These are phyloP conservation scores for Thripadectes ignobilis DNA, from an alignment of 2,797 vertebrate genomes.

Conservation along the genomic window DNA sequence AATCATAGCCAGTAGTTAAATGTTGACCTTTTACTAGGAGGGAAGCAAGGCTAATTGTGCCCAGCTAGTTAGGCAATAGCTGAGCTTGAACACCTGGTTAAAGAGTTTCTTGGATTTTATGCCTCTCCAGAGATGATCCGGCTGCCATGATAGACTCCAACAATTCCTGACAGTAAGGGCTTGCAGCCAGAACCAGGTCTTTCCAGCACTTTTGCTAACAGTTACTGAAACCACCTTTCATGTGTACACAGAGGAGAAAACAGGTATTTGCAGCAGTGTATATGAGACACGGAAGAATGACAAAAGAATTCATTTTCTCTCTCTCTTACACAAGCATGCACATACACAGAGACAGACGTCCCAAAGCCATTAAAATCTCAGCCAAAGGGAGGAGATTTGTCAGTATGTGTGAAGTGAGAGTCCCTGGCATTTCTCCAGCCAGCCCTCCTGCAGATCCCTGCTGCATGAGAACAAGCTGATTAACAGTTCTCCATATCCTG, in stretches of 20 bases:
- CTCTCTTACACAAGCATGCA: not conserved
- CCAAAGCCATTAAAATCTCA: slow-evolving; percentile 20
- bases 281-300: not conserved
- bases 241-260: not conserved
- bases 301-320: not conserved
- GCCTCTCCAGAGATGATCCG: not conserved
- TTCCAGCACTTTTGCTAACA: not conserved
- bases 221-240: not conserved
- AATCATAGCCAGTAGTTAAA: not conserved
- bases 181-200: not conserved
- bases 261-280: not conserved
- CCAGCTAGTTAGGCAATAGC: not conserved
- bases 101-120: not conserved
- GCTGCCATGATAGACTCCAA: not conserved
- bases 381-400: not conserved
- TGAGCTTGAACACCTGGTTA: not conserved
- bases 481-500: not conserved
- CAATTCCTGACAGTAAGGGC: not conserved
- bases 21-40: not conserved
- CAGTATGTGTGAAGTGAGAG: not conserved
- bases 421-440: slow-evolving; percentile 41
- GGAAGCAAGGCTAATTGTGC: not conserved
- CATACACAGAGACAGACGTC: not conserved
- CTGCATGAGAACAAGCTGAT: slow-evolving; percentile 37
- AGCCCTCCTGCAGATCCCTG: not conserved